Base-by-base conservation (phyloP, 2,797 vertebrate genomes). In the Liparis tanakae region DNA sequence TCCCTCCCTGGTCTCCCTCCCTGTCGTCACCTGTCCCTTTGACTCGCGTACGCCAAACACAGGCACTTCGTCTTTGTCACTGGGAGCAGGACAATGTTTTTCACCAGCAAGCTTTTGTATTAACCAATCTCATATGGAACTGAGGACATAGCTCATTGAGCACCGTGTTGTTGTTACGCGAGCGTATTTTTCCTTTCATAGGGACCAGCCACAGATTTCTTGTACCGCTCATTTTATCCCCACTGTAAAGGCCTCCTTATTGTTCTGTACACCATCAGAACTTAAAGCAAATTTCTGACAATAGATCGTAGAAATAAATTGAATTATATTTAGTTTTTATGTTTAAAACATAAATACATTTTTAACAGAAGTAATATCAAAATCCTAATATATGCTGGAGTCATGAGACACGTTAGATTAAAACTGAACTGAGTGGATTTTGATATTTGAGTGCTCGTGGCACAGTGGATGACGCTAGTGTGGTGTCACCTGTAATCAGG, bases 1-100 rank as follows among this genome's bases (percentile, higher is more conserved):
- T 96, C 95, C 96, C 95, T 94, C 94, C 93, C 95, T 95, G 96
- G 95, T 94, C 95, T 96, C 95, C 94, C 94, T 94, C 91, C 91
- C 91, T 94, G 95, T 95, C 95, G 94, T 96, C 96, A 96, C 95
- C 96, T 86, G 95, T 96, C 96, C 95, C 94, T 95, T 94, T 93
- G 95, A 94, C 94, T 95, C 93, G 94, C 94, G 93, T 94, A 95
- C 93, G 94, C 96, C 95, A 94, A 96, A 96, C 92, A 91, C 94
- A 96, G 96, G 95, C 96, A 96, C 96, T 97, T 96, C 97, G 95
- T 98, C 97, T 98, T 96, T 97, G 97, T 98, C 96, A 97, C 91
- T 84, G 91, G 93, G 93, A 95, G 96, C 96, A 97, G 96, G 96
- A 96, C 96, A 96, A 96, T 96, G 96, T 96, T 96, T 93, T 96